Evolutionary conservation across 1,140 invertebrate species (phyloP), one percentile per base, ranked within the genome.

Genomic region (Solenopsis invicta): DNA sequence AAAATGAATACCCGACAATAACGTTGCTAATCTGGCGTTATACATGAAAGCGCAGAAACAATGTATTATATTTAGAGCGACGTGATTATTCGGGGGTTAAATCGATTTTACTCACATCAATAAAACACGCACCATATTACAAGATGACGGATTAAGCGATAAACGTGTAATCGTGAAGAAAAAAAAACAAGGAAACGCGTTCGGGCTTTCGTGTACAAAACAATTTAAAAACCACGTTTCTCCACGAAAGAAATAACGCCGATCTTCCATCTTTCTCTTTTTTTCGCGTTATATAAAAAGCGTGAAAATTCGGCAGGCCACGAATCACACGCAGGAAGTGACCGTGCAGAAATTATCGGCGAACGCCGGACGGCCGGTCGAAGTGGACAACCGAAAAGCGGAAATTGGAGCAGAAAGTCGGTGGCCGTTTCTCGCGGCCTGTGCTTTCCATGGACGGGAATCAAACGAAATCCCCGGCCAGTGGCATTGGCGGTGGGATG

Each of bases 361-460:
- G 59, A 87, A 88, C 74, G 54, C 81, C 81, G 34, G 18, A 56
- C 52, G 61, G 37, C 56, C 62, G 52, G 45, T 12, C 77, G 52
- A 82, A 54, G 64, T 76, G 72, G 62, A 61, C 56, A 71, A 54
- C 37, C 74, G 69, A 87, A 87, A 90, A 69, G 88, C 88, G 89
- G 89, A 90, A 90, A 89, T 89, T 87, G 86, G 82, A 85, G 88
- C 84, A 85, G 75, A 84, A 90, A 90, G 74, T 50, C 45, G 50
- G 69, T 18, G 37, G 76, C 64, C 64, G 24, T 62, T 86, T 71
- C 78, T 86, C 86, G 76, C 75, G 41, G 24, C 48, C 16, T 21
- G 56, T 13, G 74, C 48, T 71, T 66, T 87, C 85, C 71, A 76
- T 71, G 76, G 59, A 72, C 64, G 64, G 74, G 56, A 88, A 91